These are phyloP conservation scores for Tipula vernalis DNA, from an alignment of 2,888 invertebrate genomes.

Conservation along the genomic window DNA sequence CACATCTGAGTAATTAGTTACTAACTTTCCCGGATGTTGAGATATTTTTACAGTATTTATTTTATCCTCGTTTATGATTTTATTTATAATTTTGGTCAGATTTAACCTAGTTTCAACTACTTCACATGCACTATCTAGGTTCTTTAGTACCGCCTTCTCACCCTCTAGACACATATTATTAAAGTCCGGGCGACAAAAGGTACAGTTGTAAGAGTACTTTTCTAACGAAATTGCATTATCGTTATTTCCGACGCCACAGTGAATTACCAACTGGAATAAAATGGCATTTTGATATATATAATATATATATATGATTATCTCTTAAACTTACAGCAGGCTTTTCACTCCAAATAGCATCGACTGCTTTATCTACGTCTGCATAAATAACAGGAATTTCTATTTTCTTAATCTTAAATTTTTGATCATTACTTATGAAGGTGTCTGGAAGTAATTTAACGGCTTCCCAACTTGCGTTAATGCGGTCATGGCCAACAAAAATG, in stretches of 20 bases:
- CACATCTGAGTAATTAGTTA: not conserved
- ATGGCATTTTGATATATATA: not conserved
- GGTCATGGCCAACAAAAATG: conserved; percentile 49
- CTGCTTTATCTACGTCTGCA: conserved; percentile 41
- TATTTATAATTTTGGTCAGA: conserved; percentile 35
- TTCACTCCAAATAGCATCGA: conserved; percentile 50
- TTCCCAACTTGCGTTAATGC: conserved; percentile 66
- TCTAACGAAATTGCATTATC: conserved; percentile 29
- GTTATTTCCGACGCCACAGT: conserved; percentile 31
- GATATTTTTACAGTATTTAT: conserved; percentile 26
- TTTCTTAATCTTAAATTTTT: conserved; percentile 38
- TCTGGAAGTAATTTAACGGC: conserved; percentile 48
- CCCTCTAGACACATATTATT: conserved; percentile 23
- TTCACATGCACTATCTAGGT: conserved; percentile 20
- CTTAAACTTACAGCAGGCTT: conserved; percentile 44
- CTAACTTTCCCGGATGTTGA: conserved; percentile 40
- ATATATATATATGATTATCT: not conserved
- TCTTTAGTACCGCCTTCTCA: conserved; percentile 21
- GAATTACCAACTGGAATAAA: conserved; percentile 28
- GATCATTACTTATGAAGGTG: conserved; percentile 24
- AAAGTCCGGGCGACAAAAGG: conserved; percentile 29
- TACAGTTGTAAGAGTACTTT: conserved; percentile 31
- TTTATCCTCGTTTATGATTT: conserved; percentile 11
- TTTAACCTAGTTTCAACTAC: conserved; percentile 26
- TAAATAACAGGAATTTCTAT: conserved; percentile 53